Base-by-base conservation (phyloP, 2,797 vertebrate genomes). In the Clarias fuscus region DNA sequence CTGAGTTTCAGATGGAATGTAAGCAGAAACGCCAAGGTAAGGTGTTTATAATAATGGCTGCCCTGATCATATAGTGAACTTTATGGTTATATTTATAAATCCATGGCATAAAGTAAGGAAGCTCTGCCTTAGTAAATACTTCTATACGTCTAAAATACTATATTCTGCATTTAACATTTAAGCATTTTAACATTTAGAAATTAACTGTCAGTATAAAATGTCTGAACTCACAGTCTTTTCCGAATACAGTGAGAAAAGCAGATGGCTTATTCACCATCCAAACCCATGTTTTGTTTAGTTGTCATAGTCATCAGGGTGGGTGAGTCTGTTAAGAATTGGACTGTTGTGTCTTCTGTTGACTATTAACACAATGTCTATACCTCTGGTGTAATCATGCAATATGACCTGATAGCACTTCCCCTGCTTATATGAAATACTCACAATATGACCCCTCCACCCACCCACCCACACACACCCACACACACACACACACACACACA, bases 1-100 rank as follows among this genome's bases (percentile, higher is more conserved):
- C 82, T 61, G 37, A 89, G 62, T 87, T 88, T 88, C 75, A 67
- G 62, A 40, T 43, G 86, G 90, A 89, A 90, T 89, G 87, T 88
- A 89, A 89, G 82, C 86, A 89, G 87, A 84, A 85, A 71, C 87
- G 76, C 81, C 82, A 72, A 81, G 84, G n/a, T 81, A 43, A n/a
- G 22, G 22, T 17, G 13, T 37, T 75, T 88, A 17, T 77, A 40
- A 68, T 64, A 84, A 71, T 43, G 83, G 67, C 85, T 82, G 58
- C 73, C 27, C 40, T 22, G 14, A 27, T 22, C n/a, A 30, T 14
- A 61, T 33, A 30, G 43, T 6, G 14, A 67, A 17, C 53, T 13
- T 17, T 62, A 65, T 48, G 37, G 78, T 43, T 80, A 7, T 3
- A 18, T 79, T 22, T 62, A 61, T 33, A 20, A 79, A 81, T 27